Conservation (phyloP, 1,140 invertebrate species). For the Neotoxoptera formosana region DNA sequence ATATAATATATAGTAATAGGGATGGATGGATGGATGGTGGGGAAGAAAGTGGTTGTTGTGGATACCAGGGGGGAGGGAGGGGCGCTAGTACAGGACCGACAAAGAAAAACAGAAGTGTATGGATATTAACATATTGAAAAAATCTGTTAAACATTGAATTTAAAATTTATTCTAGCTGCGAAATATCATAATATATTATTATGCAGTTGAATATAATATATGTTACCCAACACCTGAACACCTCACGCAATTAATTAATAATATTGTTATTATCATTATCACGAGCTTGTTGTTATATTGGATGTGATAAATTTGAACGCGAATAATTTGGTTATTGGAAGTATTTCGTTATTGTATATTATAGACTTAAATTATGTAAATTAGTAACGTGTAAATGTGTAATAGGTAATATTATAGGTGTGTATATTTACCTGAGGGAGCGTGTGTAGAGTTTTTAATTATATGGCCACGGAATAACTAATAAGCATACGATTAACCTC, state of each 20-base stretch:
- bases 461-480: neutral
- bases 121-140: too few species aligned
- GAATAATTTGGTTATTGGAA: neutral
- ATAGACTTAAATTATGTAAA: neutral
- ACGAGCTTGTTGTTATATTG: neutral
- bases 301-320: neutral
- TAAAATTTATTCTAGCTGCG: too few species aligned
- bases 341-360: neutral
- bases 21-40: too few species aligned
- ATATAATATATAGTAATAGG: too few species aligned
- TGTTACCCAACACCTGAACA: neutral
- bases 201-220: too few species aligned
- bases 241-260: neutral
- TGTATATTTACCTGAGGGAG: neutral
- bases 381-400: neutral
- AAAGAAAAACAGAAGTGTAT: too few species aligned
- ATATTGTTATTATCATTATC: neutral
- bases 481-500: neutral
- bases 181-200: too few species aligned
- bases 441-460: neutral
- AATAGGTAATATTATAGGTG: neutral
- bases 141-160: too few species aligned
- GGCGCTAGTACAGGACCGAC: too few species aligned
- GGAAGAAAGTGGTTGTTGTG: too few species aligned
- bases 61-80: too few species aligned